Base-by-base conservation (phyloP, 2,797 vertebrate genomes). In the Pithecia hirsuta region DNA sequence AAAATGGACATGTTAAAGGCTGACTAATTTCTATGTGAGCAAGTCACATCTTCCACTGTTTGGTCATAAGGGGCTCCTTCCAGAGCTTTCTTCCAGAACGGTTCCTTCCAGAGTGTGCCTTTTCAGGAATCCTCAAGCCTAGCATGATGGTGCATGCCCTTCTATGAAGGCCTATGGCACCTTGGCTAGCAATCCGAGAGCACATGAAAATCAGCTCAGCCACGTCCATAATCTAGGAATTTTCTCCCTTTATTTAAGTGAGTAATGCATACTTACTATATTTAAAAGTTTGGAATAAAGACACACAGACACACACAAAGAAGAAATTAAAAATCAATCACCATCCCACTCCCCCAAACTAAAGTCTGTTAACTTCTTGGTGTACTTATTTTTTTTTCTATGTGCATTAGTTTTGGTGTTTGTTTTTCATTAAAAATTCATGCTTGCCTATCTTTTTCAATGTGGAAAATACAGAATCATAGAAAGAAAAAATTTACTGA, bases 341-440 rank as follows among this genome's bases (percentile, higher is more conserved):
- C 33, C 30, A 50, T 50, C 15, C 24, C 33, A 87, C 52, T 61
- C 39, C 28, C 19, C 10, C 17, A 75, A 36, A 52, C 22, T 74
- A 44, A 85, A 52, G 41, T 74, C 10, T 86, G 46, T 78, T 95
- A 61, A 91, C n/a, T 52, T 59, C 19, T 50, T 52, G 15, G 8
- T 82, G 20, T 61, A 61, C 10, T 61, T 92, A 44, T 57, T 87
- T 17, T 44, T 72, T 72, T 83, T 39, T 50, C 46, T 92, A 24
- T 64, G n/a, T 81, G 52, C 46, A 28, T 75, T 81, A 24, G 39
- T 81, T 87, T 92, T 86, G 72, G 41, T 91, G 39, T 46, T 52
- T 48, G 14, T 28, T 36, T 92, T 87, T 75, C 46, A 52, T 46
- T 87, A 64, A 92, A 46, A 95, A 64, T 75, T 13, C 30, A 46